Base-by-base conservation (phyloP, 23 tunicate species). In the Phallusia fumigata region DNA sequence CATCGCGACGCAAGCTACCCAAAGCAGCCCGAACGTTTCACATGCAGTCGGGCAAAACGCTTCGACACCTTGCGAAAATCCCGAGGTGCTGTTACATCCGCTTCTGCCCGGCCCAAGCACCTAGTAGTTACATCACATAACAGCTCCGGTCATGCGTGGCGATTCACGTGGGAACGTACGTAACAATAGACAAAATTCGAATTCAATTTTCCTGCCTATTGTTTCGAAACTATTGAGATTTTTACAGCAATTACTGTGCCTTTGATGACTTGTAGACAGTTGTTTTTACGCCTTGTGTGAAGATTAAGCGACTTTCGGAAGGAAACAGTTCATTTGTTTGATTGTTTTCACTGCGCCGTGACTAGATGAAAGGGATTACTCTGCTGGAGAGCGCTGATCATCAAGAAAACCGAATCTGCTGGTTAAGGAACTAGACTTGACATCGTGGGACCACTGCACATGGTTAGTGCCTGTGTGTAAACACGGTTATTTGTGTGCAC, bases 81-180 rank as follows among this genome's bases (percentile, higher is more conserved):
- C 47, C 47, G 47, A 40, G 47, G 47, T 3, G 47, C 47, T 40
- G 10, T 40, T 40, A 10, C 47, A 40, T 40, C 47, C 47, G 47
- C 10, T 10, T 40, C 8, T 40, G 47, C 47, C 47, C 47, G 47
- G 8, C 10, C 47, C 47, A 40, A 40, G 47, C 47, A 40, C 5
- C 47, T 10, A 40, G 47, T 40, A 40, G 47, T 40, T 40, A 40
- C 47, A 3, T 40, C 47, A 40, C 10, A 3, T 10, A 40, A 10
- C 47, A 10, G 47, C 10, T 5, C 47, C 10, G 10, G 69, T 24
- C 69, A 58, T 58, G 69, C 69, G 16, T 58, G 69, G 13, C 69
- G 5, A 58, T 58, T 58, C 69, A 58, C 69, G 69, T 58, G 69
- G 69, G 69, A 58, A 58, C 69, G 16, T 58, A 24, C 69, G 69